These are phyloP conservation scores for Melanerpes aurifrons DNA, from an alignment of 2,113 vertebrate genomes.

Conservation along the genomic window DNA sequence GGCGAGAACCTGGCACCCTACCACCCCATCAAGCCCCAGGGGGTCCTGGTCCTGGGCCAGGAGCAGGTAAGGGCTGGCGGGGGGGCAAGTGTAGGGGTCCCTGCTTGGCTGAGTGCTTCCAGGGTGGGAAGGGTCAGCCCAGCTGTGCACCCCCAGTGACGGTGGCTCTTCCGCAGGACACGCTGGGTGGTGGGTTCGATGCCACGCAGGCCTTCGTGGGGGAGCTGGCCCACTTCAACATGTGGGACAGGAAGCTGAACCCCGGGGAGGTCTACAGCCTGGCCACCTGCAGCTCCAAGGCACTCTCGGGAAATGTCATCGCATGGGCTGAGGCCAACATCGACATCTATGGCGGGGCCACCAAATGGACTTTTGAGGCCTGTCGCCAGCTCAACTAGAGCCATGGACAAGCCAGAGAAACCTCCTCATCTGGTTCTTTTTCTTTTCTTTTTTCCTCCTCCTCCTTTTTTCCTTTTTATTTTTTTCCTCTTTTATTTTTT, in stretches of 20 bases:
- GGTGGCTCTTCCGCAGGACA: constrained; percentile 80
- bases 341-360: constrained; percentile 92
- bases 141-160: accelerated
- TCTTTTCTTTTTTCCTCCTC: background rate
- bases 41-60: constrained; percentile 94
- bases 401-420: constrained; percentile 11
- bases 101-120: accelerated
- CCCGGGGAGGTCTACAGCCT: constrained; percentile 90
- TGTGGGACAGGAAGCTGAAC: constrained; percentile 94
- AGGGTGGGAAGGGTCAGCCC: accelerated
- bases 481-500: no score
- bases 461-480: background rate
- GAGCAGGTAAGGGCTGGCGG: constrained; percentile 84
- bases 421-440: constrained; percentile 27
- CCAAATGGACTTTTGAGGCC: constrained; percentile 96
- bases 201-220: constrained; percentile 95
- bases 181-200: constrained; percentile 93
- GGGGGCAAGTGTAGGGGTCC: accelerated
- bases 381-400: constrained; percentile 93
- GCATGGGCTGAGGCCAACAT: constrained; percentile 93
- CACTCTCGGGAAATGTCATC: constrained; percentile 89
- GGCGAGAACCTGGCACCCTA: constrained; percentile 96
- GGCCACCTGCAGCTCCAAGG: constrained; percentile 93
- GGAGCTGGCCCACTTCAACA: constrained; percentile 92
- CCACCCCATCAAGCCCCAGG: constrained; percentile 94